Evolutionary conservation across 2,888 invertebrate species (phyloP), one percentile per base, ranked within the genome.

Genomic region (Andricus quercusramuli): DNA sequence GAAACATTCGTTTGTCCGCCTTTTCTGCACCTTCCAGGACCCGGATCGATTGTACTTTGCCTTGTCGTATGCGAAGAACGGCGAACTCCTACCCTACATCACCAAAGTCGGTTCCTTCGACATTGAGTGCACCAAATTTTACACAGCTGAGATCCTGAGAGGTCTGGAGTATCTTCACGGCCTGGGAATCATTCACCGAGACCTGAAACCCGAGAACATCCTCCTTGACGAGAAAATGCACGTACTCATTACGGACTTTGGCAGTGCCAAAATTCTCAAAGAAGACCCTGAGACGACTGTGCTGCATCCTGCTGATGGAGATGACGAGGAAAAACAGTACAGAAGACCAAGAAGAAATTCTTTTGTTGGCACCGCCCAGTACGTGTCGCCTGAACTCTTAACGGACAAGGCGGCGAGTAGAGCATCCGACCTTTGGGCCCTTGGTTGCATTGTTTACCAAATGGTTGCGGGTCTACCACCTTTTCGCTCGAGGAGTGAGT

Each of bases 341-440:
- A 93, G 80, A 93, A 94, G 47, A 79, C 93, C 94, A 86, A 94
- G 97, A 82, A 95, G 95, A 88, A 96, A 96, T 89, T 97, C 97
- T 92, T 99, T 99, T 93, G 99, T 99, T 20, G 99, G 99, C 77
- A 99, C 99, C 17, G 99, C 99, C 3, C 99, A 99, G 92, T 99
- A 99, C 93, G 99, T 99, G 0, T 99, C 99, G 80, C 99, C 99
- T 3, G 99, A 99, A 94, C 95, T 99, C 83, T 94, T 99, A 77
- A 96, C 96, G 82, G 96, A 97, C 90, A 95, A 96, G 82, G 95
- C 95, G 3, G 95, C 96, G 78, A 95, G 96, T 74, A 95, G 95
- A 79, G 95, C 97, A 65, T 97, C 97, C 20, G 99, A 99, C 93
- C 94, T 99, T 80, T 99, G 99, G 99, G 99, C 99, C 0, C 94